Base-by-base conservation (phyloP, 1,140 invertebrate species). In the Varroa destructor region DNA sequence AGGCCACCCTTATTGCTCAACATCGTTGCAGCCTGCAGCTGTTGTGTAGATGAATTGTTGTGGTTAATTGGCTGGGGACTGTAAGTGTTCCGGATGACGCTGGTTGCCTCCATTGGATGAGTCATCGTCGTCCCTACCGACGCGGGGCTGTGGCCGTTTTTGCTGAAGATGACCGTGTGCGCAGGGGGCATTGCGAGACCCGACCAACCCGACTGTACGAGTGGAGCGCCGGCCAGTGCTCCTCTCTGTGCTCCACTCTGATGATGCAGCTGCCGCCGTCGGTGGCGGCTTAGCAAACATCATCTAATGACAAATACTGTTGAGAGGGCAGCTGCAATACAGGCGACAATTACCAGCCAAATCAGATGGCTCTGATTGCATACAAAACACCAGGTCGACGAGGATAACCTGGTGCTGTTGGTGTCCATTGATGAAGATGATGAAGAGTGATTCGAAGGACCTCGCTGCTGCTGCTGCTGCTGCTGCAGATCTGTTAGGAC, bases 161-260 rank as follows among this genome's bases (percentile, higher is more conserved):
- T 67, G 46, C 46, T 67, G 37, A 67, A 67, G 61, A 67, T 67
- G 12, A 67, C 61, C 61, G 61, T 67, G 8, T 67, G 61, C 37
- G 61, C 61, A 46, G 61, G 61, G 2, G 61, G 61, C 61, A 67
- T 67, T 40, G 61, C 12, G 61, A 67, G 61, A 40, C 46, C 40
- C 14, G 61, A 12, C 61, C 61, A 67, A 5, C 40, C 61, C 40
- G 61, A 67, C 12, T 43, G 40, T 40, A 40, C 61, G 12, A 67
- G 40, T 12, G 46, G 46, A 8, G 46, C 46, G 3, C 46, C 46
- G 8, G 46, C 46, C 46, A 51, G 8, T 8, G 46, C 46, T 3
- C 46, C 46, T 8, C 46, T 51, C 8, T 51, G 46, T 5, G 46
- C 46, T 51, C 46, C 46, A 25, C 25, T 25, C 46, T 51, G 46